Evolutionary conservation across 2,797 vertebrate genomes (phyloP).

Genomic region (Poeciliopsis paucimaculata): DNA sequence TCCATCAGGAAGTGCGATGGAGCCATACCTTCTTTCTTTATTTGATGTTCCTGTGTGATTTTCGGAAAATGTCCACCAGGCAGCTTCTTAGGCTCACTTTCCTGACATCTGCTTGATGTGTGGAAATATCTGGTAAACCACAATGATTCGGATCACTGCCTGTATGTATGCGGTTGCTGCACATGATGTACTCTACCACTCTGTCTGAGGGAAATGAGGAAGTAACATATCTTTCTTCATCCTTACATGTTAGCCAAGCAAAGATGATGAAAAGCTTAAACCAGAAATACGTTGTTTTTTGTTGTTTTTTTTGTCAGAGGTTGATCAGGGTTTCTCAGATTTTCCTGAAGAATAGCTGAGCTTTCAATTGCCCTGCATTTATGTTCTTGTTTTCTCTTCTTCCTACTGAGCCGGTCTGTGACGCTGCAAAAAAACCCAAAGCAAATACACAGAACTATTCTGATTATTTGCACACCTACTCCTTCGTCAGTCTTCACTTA

Average conservation of each 20-base stretch:
- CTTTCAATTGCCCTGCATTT: slow-evolving; percentile 40
- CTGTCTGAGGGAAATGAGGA: slow-evolving; percentile 25
- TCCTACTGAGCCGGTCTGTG: slow-evolving; percentile 54
- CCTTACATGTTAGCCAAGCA: slow-evolving; percentile 30
- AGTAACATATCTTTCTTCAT: slow-evolving; percentile 30
- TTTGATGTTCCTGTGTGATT: slow-evolving; percentile 29
- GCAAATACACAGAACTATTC: not conserved
- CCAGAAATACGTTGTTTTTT: slow-evolving; percentile 27
- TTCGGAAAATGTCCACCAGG: slow-evolving; percentile 38
- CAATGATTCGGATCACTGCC: slow-evolving; percentile 29
- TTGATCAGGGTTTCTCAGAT: slow-evolving; percentile 44
- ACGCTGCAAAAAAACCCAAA: slow-evolving; percentile 49
- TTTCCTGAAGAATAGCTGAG: slow-evolving; percentile 50
- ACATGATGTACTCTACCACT: slow-evolving; percentile 37
- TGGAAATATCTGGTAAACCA: slow-evolving; percentile 32
- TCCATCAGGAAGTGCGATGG: slow-evolving; percentile 36
- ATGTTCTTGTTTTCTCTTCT: slow-evolving; percentile 41
- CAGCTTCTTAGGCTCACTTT: slow-evolving; percentile 44
- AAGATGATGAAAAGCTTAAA: slow-evolving; percentile 17
- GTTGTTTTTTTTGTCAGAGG: slow-evolving; percentile 15
- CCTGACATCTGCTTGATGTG: slow-evolving; percentile 12
- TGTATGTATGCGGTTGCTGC: slow-evolving; percentile 15
- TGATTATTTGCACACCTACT: not conserved
- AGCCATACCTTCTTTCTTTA: slow-evolving; percentile 30
- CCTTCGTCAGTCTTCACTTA: not conserved